Conservation (phyloP, 2,888 invertebrate genomes). For the Pterostichus niger region DNA sequence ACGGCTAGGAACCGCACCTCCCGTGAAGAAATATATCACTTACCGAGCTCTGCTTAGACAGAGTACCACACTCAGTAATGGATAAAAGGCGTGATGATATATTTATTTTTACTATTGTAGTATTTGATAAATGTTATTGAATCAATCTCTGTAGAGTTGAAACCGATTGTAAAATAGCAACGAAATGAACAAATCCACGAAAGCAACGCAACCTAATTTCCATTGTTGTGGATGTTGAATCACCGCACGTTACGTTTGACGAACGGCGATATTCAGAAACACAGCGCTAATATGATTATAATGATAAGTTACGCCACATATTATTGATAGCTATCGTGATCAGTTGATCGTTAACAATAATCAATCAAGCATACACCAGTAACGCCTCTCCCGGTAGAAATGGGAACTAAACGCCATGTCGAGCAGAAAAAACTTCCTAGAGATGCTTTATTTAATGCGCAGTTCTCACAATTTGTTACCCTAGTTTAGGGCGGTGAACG, state of each 20-base stretch:
- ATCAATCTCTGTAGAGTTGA: too few relatives aligned
- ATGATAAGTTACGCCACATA: constrained; percentile 75
- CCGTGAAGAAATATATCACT: too few relatives aligned
- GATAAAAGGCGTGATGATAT: too few relatives aligned
- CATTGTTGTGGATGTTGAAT: constrained; percentile 15
- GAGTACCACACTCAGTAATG: too few relatives aligned
- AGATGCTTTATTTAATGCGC: constrained; percentile 25
- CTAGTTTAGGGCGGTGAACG: constrained; percentile 38
- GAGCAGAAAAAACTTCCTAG: constrained; percentile 27
- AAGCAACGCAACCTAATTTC: neutral
- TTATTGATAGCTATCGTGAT: constrained; percentile 72
- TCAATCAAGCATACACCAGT: constrained; percentile 61
- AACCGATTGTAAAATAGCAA: neutral
- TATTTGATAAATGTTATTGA: too few relatives aligned
- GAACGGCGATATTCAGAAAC: constrained; percentile 57
- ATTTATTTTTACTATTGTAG: too few relatives aligned
- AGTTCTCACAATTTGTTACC: constrained; percentile 50
- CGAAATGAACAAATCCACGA: neutral
- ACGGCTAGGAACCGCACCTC: too few relatives aligned
- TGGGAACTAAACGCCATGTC: constrained; percentile 53
- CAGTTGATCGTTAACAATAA: constrained; percentile 66
- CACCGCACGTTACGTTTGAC: constrained; percentile 1
- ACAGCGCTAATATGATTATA: constrained; percentile 74
- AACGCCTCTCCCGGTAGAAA: constrained; percentile 55
- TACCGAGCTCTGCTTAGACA: too few relatives aligned